These are phyloP conservation scores for Agrotis puta DNA, from an alignment of 2,888 invertebrate genomes.

Conservation along the genomic window DNA sequence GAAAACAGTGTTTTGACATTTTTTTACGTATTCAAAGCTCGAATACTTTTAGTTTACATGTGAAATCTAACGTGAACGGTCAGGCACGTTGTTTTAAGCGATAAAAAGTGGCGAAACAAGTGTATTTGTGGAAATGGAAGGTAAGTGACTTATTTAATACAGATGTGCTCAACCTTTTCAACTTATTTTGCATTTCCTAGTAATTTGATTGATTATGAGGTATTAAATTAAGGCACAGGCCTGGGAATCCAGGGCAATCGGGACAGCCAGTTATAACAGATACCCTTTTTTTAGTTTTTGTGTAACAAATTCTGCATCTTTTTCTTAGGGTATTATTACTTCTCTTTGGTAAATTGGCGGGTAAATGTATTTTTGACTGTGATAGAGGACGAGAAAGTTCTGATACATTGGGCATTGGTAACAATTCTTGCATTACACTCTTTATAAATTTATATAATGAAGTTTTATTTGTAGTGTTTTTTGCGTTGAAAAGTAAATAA, in stretches of 20 bases:
- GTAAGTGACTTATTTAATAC: too few species aligned
- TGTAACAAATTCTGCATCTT: constrained; percentile 49
- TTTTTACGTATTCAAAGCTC: too few species aligned
- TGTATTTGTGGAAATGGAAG: too few species aligned
- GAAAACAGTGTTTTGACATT: too few species aligned
- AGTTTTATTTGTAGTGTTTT: constrained; percentile 47
- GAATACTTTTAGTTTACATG: too few species aligned
- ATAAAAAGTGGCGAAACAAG: too few species aligned
- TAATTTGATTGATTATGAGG: too few species aligned
- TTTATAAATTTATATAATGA: constrained; percentile 43
- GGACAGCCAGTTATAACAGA: constrained; percentile 46
- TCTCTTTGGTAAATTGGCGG: constrained; percentile 49
- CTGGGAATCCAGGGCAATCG: constrained; percentile 52
- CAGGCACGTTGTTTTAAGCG: too few species aligned
- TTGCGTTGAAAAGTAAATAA: constrained; percentile 39
- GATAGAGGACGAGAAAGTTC: constrained; percentile 49
- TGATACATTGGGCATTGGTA: constrained; percentile 46
- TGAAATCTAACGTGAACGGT: too few species aligned
- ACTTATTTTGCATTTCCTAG: too few species aligned
- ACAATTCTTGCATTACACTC: constrained; percentile 45
- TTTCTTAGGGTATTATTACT: constrained; percentile 47
- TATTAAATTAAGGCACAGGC: constrained; percentile 47
- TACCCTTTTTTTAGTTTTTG: constrained; percentile 45
- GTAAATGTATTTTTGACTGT: constrained; percentile 48
- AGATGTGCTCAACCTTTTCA: too few species aligned